phyloP scores from a whole-genome alignment of 2,113 vertebrate species.

The Sardina pilchardus region DNA sequence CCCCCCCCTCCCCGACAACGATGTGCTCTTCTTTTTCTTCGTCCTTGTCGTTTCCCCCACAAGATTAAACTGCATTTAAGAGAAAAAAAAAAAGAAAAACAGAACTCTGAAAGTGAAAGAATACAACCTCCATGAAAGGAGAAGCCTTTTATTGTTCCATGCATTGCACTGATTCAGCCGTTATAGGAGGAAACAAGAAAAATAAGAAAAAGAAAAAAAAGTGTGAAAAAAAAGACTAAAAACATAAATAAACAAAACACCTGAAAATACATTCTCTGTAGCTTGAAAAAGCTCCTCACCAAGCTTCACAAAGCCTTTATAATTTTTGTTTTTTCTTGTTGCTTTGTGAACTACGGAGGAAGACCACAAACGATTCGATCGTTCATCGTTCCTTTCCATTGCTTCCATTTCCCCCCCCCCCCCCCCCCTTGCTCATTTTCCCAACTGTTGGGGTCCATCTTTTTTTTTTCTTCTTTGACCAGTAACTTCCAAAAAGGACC shows the following conservation, averaged over 20 bases:
- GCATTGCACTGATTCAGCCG: constrained; percentile 92
- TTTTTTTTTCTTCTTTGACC: constrained; percentile 59
- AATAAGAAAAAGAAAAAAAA: constrained; percentile 63
- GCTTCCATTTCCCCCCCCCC: neutral
- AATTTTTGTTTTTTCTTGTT: constrained; percentile 63
- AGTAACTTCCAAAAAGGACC: neutral
- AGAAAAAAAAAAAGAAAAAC: constrained; percentile 46
- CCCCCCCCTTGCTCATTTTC: neutral
- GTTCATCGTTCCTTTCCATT: constrained; percentile 75
- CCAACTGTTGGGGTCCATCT: neutral
- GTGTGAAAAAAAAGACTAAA: constrained; percentile 59
- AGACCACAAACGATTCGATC: constrained; percentile 74
- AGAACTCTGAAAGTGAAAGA: constrained; percentile 17
- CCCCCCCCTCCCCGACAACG: neutral
- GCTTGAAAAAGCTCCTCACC: constrained; percentile 76
- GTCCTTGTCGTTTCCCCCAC: constrained; percentile 35
- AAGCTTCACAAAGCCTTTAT: constrained; percentile 66
- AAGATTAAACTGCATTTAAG: constrained; percentile 29
- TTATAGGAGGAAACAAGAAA: constrained; percentile 76
- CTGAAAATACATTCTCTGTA: constrained; percentile 51
- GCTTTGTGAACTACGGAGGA: constrained; percentile 12
- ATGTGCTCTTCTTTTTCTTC: constrained; percentile 42
- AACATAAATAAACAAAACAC: constrained; percentile 70
- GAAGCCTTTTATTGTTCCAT: constrained; percentile 83
- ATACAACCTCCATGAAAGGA: constrained; percentile 29